Evolutionary conservation across 1,140 invertebrate genomes (phyloP), one percentile per base, ranked within the genome.

Genomic region (Danaus melanippus): DNA sequence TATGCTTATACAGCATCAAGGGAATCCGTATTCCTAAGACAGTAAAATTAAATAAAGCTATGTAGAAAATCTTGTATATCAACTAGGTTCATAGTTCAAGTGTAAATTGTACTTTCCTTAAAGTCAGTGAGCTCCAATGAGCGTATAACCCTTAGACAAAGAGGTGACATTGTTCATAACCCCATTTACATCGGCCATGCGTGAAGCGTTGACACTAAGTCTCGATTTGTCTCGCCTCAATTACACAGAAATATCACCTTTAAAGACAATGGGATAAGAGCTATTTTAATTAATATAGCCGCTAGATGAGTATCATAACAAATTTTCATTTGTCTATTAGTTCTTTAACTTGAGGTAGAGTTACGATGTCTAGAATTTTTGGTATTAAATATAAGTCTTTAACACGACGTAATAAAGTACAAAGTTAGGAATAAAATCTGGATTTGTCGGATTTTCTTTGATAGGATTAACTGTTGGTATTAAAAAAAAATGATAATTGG

Each of bases 191-290:
- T 45, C 60, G 66, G 65, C 69, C 70, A 64, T 56, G 67, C 73
- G 71, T 79, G 69, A 82, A 78, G 71, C 75, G 79, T 75, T 78
- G 79, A 82, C 76, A 78, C 72, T 79, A 75, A 82, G 76, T 54
- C 72, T 43, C 75, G 71, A 79, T 82, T 82, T 78, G 70, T 58
- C 78, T 75, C 74, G 68, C 57, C 66, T 75, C 73, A 60, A 68
- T 66, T 53, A 65, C 66, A 66, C 63, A 8, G 21, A 32, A 32
- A 32, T 32, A 32, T 32, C 2, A 32, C 21, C 21, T 32, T 32
- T 32, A 32, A 32, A 32, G 0, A 32, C 21, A 7, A 32, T 32
- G 6, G 6, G 21, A 32, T 32, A 32, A 32, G 6, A 5, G 21
- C 21, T 5, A 32, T 32, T 32, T 32, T 32, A 32, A 32, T 32